Conservation (phyloP, 2,888 invertebrate genomes). For the Drosophila seclusa region DNA sequence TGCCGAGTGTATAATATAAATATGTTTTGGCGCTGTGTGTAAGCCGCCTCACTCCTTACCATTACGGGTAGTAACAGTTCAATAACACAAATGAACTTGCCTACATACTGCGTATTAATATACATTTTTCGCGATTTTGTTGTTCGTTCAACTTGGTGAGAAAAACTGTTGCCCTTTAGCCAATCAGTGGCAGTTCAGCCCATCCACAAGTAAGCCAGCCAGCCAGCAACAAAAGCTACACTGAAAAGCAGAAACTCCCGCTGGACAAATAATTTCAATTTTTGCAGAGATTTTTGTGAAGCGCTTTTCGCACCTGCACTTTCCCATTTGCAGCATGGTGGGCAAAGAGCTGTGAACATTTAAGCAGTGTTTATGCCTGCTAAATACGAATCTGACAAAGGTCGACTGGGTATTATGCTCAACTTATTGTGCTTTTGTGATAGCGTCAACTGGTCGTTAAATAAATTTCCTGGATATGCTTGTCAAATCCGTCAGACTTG, state of each 20-base stretch:
- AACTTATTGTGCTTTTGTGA: constrained; percentile 52
- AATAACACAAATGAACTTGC: constrained; percentile 44
- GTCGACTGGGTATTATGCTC: constrained; percentile 47
- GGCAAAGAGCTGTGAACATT: constrained; percentile 46
- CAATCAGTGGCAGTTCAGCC: constrained; percentile 6
- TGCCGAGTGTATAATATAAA: constrained; percentile 56
- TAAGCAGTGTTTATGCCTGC: constrained; percentile 73
- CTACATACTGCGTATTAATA: constrained; percentile 13
- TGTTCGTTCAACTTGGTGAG: constrained; percentile 14
- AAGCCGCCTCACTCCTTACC: constrained; percentile 1
- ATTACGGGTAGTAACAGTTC: constrained; percentile 26
- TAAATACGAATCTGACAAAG: constrained; percentile 63
- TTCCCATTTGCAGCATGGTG: constrained; percentile 13
- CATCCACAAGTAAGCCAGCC: constrained; percentile 2
- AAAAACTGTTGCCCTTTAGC: constrained; percentile 19
- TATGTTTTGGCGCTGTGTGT: constrained; percentile 39
- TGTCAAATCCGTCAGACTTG: constrained; percentile 25
- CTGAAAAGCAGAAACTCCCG: constrained; percentile 32
- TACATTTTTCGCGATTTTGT: constrained; percentile 24
- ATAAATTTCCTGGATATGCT: constrained; percentile 51
- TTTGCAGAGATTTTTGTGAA: constrained; percentile 43
- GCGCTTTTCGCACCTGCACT: constrained; percentile 11
- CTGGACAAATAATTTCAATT: constrained; percentile 64
- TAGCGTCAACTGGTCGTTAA: constrained; percentile 57
- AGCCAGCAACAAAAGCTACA: neutral